Base-by-base conservation (phyloP, 2,888 invertebrate species). In the Macropis europaea region DNA sequence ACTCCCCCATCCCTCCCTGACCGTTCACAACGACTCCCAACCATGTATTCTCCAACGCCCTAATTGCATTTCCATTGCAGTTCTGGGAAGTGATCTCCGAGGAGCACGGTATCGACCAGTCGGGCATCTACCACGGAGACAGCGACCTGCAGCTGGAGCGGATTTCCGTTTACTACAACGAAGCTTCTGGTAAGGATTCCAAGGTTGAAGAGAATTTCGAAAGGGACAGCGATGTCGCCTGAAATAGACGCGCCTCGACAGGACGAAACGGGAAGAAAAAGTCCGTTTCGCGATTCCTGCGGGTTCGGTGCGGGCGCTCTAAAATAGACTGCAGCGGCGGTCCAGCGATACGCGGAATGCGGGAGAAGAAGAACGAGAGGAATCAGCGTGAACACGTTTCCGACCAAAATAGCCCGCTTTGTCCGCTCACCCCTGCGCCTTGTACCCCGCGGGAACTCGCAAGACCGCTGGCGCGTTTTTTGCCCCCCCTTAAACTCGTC, bases 1-100 rank as follows among this genome's bases (percentile, higher is more conserved):
- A n/a, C n/a, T n/a, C n/a, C n/a, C n/a, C n/a, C n/a, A n/a, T n/a
- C n/a, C n/a, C n/a, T n/a, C n/a, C n/a, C n/a, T n/a, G n/a, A n/a
- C n/a, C n/a, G n/a, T n/a, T n/a, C 13, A 38, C 52, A 4, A 30
- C 1, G 24, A 2, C 5, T 40, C 42, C 9, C 26, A 26, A 4
- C n/a, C 26, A 5, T 28, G 2, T 3, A 9, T 13, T 19, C n/a
- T n/a, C n/a, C n/a, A n/a, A n/a, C n/a, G n/a, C n/a, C n/a, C n/a
- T n/a, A n/a, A n/a, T n/a, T 2, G 2, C 19, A 19, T 45, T 54
- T 7, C 1, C n/a, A 32, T 90, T 88, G 30, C 91, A 95, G 95
- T 97, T 97, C 93, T 97, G 97, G 97, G 97, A 97, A 92, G 97
- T 97, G 82, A 97, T 98, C 91, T 97, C 97, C 56, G 97, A 97